These are phyloP conservation scores for Oceanodroma leucorhoa DNA, from an alignment of 2,797 vertebrate species.

Conservation along the genomic window DNA sequence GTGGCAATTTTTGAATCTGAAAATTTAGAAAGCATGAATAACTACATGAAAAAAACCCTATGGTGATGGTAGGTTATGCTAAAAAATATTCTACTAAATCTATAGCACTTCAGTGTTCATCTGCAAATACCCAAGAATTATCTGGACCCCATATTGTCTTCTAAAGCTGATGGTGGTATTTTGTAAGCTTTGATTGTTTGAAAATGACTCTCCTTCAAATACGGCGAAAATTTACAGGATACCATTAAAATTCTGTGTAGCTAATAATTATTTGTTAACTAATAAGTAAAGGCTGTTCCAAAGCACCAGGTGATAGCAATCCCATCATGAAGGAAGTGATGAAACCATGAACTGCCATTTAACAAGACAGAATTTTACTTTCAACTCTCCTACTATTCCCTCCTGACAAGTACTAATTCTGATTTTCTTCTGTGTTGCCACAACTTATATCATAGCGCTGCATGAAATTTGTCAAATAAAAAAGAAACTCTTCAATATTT, in stretches of 20 bases:
- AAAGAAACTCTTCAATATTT: background rate
- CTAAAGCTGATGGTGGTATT: background rate
- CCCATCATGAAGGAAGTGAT: background rate
- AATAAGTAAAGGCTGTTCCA: constrained; percentile 5
- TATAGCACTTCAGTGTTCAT: background rate
- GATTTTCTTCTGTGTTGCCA: background rate
- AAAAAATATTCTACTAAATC: background rate
- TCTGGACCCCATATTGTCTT: background rate
- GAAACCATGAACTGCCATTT: background rate
- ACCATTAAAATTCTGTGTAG: background rate
- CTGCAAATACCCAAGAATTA: background rate
- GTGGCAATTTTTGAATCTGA: background rate
- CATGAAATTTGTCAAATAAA: background rate
- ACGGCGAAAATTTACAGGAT: background rate
- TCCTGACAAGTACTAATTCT: background rate
- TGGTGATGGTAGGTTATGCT: background rate
- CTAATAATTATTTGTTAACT: constrained; percentile 16
- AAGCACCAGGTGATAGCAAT: background rate
- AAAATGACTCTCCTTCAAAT: background rate
- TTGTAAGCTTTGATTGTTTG: background rate
- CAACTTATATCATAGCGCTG: background rate
- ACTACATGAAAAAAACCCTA: background rate
- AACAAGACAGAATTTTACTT: constrained; percentile 12
- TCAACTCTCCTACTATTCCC: background rate
- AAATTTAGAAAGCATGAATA: background rate